These are phyloP conservation scores for Donacobius atricapilla DNA, from an alignment of 2,113 vertebrate species.

Conservation along the genomic window DNA sequence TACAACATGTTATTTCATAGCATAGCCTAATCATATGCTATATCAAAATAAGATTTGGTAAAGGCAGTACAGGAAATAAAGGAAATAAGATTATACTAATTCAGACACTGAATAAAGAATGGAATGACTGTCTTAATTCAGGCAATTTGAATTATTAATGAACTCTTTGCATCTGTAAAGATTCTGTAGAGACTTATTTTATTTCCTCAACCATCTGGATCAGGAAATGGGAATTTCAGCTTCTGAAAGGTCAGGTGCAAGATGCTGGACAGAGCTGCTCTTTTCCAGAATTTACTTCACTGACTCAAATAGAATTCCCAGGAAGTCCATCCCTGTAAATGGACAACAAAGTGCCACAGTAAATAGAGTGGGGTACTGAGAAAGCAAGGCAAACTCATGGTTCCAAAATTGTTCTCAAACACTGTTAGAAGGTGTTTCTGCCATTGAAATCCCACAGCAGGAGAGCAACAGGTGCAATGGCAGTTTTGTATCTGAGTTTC, in stretches of 20 bases:
- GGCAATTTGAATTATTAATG: constrained; percentile 69
- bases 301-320: background rate
- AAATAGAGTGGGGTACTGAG: background rate
- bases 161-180: constrained; percentile 52
- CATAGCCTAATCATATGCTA: constrained; percentile 5
- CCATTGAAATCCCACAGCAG: background rate
- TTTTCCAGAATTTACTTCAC: background rate
- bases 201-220: constrained; percentile 52
- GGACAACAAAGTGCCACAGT: background rate
- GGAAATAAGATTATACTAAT: constrained; percentile 69
- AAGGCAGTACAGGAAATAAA: constrained; percentile 65
- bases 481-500: background rate
- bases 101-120: constrained; percentile 67
- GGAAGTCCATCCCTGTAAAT: background rate
- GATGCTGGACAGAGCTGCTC: background rate
- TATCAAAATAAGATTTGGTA: constrained; percentile 61
- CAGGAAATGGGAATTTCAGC: constrained; percentile 52
- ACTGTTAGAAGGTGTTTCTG: background rate
- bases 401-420: background rate
- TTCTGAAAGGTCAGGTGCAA: constrained; percentile 51
- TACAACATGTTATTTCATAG: background rate
- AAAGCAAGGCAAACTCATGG: background rate
- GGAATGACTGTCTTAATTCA: constrained; percentile 61
- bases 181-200: constrained; percentile 52
- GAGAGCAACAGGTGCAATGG: background rate